Base-by-base conservation (phyloP, 2,888 invertebrate genomes). In the Aphidius colemani region DNA sequence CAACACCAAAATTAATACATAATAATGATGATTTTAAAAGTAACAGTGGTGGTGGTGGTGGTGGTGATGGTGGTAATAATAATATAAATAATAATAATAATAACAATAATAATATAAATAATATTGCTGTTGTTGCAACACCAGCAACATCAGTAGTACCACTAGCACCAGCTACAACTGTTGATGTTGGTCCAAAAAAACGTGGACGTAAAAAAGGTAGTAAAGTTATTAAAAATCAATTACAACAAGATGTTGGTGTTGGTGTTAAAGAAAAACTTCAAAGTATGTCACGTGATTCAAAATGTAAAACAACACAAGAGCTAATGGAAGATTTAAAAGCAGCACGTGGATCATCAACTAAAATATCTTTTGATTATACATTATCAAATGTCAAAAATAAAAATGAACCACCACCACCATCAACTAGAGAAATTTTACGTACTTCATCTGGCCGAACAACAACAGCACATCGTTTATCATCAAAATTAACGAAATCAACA, bases 281-380 rank as follows among this genome's bases (percentile, higher is more conserved):
- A 50, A 86, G 87, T 70, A 86, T 86, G 68, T 84, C 85, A 40
- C 82, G 88, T 53, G 86, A 87, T 75, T 87, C 88, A 18, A 87
- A 88, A 75, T 85, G 91, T 55, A 90, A 90, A 82, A 91, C 91
- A 40, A 95, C 94, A 0, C 89, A 92, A 77, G 93, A 95, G 81
- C 83, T 95, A 62, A 84, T 94, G 66, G 92, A 90, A 61, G 90
- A 92, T 81, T 85, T 94, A 72, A 90, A 90, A 82, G 86, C 86
- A 46, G 86, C 86, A 46, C 87, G 87, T 70, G 85, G 87, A 79
- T 78, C 78, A 65, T 76, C 80, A 73, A 30, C 5, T 30, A 30
- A 30, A 30, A 2, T 5, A 30, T 30, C 30, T 30, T 72, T 80
- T 78, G 70, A 71, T 61, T 67, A 67, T 62, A 69, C 72, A 66